Base-by-base conservation (phyloP, 2,113 vertebrate species). In the Sphyrna mokarran region DNA sequence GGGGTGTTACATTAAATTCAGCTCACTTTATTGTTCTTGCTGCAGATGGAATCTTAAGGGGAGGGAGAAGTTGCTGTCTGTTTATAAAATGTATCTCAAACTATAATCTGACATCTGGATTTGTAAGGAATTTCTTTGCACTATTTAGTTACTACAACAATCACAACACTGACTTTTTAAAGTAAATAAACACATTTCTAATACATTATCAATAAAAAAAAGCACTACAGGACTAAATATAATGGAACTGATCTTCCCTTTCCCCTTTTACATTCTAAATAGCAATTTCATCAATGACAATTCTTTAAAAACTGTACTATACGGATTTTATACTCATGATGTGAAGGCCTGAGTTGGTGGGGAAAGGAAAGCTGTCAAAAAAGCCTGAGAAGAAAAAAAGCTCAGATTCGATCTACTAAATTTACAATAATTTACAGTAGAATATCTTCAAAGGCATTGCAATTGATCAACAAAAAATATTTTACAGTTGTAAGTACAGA, bases 351-450 rank as follows among this genome's bases (percentile, higher is more conserved):
- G 98, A 99, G 98, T 98, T 98, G 97, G 97, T 98, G 98, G 98
- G 98, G 97, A 98, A 98, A 98, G 98, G 97, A 96, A 97, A 98
- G 97, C 97, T 98, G 98, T 98, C 97, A 98, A 97, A 98, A 98
- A 98, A 98, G 98, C 98, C 98, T 98, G 98, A 98, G 98, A 97
- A 97, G 97, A 98, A 66, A 97, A 96, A 98, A 98, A 99, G 98
- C 98, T 98, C 97, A 95, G 94, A 98, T 98, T 98, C 98, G 98
- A 99, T 99, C 97, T 97, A 97, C 97, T 98, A 98, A 93, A 98
- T 98, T 98, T 99, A 99, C 99, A 99, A 98, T 98, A 98, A 99
- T 99, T 98, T 99, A 99, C 99, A 99, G 98, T 97, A 97, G 97
- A 97, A 97, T 97, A 96, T 97, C 96, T 97, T 97, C 97, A 98